Percentiles rank a stretch among this genome's conserved stretches.
Evolutionary conservation across 1,140 invertebrate genomes (phyloP).

Genomic region (Aphelinus certus): DNA sequence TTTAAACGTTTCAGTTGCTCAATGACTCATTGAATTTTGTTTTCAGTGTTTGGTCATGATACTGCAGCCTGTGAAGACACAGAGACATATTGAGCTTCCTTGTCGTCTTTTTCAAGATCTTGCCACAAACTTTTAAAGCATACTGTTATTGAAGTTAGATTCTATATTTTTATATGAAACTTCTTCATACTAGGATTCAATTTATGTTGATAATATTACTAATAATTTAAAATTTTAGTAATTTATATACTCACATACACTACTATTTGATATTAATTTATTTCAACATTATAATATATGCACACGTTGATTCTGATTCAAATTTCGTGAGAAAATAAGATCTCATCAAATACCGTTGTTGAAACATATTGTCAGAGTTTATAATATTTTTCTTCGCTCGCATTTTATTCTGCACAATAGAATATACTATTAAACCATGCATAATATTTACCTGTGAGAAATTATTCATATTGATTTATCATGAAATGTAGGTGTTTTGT

Average conservation of each 20-base stretch:
- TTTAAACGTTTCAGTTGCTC: constrained; percentile 13
- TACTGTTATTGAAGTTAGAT: constrained; percentile 38
- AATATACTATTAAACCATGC: too few relatives aligned
- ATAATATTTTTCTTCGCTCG: not conserved
- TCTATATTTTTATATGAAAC: constrained; percentile 44
- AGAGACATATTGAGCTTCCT: constrained; percentile 77
- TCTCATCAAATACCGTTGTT: not conserved
- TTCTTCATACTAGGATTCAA: constrained; percentile 4
- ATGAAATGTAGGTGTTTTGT: too few relatives aligned
- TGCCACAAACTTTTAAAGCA: constrained; percentile 35
- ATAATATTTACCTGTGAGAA: too few relatives aligned
- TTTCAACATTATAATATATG: constrained; percentile 14
- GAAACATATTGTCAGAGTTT: not conserved
- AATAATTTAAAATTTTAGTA: constrained; percentile 22
- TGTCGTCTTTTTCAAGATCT: constrained; percentile 21
- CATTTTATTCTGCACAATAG: too few relatives aligned
- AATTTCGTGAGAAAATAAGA: not conserved
- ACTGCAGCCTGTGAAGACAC: constrained; percentile 82
- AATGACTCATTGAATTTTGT: constrained; percentile 44
- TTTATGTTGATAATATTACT: constrained; percentile 2
- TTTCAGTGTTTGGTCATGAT: constrained; percentile 82
- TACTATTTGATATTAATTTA: constrained; percentile 26
- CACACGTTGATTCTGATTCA: not conserved
- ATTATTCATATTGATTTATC: too few relatives aligned
- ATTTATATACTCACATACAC: constrained; percentile 23